Percentiles rank a stretch among this genome's conserved stretches.
Evolutionary conservation across 2,797 vertebrate genomes (phyloP).

Genomic region (Odontamblyopus lacepedii): DNA sequence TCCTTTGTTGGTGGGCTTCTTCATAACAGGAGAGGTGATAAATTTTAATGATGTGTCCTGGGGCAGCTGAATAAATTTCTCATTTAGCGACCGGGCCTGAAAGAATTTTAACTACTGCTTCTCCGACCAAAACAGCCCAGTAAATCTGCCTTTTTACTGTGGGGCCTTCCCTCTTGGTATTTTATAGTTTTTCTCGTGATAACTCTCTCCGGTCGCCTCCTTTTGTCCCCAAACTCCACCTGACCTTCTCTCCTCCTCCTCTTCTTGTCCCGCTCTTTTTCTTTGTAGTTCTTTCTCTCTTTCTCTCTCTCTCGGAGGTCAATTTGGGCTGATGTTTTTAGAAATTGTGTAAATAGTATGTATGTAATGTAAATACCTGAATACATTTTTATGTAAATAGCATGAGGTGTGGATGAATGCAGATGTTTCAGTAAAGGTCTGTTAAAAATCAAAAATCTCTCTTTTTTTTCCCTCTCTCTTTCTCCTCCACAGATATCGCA

Average conservation of each 20-base stretch:
- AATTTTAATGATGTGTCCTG: constrained; percentile 47
- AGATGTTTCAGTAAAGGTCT: too few species aligned
- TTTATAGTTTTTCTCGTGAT: constrained; percentile 5
- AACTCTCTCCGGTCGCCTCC: background rate
- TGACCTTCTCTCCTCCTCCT: constrained; percentile 7
- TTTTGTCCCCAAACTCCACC: background rate
- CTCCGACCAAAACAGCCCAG: constrained; percentile 30
- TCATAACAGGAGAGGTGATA: constrained; percentile 34
- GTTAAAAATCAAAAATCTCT: too few species aligned
- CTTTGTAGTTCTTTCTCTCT: too few species aligned
- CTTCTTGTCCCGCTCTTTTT: background rate
- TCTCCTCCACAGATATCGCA: constrained; percentile 86
- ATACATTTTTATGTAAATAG: too few species aligned
- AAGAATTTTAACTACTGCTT: constrained; percentile 46
- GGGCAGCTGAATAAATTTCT: constrained; percentile 45
- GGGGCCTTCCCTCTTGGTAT: background rate
- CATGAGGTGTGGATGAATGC: too few species aligned
- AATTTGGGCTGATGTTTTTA: too few species aligned
- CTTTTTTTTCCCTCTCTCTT: constrained; percentile 3
- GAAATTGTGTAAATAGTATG: too few species aligned
- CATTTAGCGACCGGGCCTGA: constrained; percentile 37
- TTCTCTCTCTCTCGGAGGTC: too few species aligned
- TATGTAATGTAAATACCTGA: too few species aligned
- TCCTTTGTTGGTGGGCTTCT: constrained; percentile 28
- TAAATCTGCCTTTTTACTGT: constrained; percentile 41